Base-by-base conservation (phyloP, 2,888 invertebrate genomes). In the Sphecodes monilicornis region DNA sequence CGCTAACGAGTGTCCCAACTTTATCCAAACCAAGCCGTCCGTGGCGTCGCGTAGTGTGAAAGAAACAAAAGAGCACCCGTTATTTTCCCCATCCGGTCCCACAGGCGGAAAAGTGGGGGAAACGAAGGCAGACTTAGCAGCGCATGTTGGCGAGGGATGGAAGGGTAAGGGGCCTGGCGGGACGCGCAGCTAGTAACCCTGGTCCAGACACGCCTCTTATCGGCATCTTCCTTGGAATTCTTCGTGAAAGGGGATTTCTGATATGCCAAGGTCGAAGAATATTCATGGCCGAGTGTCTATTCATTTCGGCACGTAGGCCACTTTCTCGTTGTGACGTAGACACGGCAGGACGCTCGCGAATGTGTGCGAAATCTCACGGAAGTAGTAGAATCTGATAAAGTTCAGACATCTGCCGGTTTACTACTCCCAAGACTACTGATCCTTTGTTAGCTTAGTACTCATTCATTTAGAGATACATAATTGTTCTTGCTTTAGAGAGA, bases 231-330 rank as follows among this genome's bases (percentile, higher is more conserved):
- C 54, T 71, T 22, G 43, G 46, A 22, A 54, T 43, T 74, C 69
- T 68, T 82, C 69, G 60, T 78, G 84, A 82, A 85, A 86, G 81
- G 82, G 18, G 71, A 86, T 79, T 79, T 85, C 39, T 60, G 77
- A 80, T 86, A 80, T 57, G 77, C 78, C 85, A 86, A 86, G 86
- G 86, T 78, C 78, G 72, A 13, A 29, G 57, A 46, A 84, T 64
- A 57, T 50, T 66, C 57, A 46, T 76, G 41, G 70, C 26, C 60
- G 22, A 46, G 41, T 29, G 43, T 76, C 46, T 81, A 73, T 41
- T 32, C 76, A 32, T 85, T 82, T 85, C 29, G 82, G 71, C 85
- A 86, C 81, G 85, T 85, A 85, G 36, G 78, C 81, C 78, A 76
- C 82, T 82, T 82, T 82, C 74, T 29, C 69, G 54, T 71, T n/a